Percentiles rank a stretch among this genome's conserved stretches.
These are phyloP conservation scores for Macrotis lagotis DNA, from an alignment of 2,113 vertebrate species.

Conservation along the genomic window DNA sequence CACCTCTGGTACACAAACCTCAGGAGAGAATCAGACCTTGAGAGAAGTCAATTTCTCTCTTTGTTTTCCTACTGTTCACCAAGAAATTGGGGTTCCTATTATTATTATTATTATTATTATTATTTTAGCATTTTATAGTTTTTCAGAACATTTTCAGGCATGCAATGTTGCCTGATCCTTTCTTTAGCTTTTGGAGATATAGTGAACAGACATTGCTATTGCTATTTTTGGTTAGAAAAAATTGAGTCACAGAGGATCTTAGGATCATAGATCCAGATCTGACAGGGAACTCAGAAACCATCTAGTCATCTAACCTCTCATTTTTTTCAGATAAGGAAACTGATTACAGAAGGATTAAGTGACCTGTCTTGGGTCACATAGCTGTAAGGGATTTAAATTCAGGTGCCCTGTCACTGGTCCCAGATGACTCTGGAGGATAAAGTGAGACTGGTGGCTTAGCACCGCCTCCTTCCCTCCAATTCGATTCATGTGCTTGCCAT, in stretches of 20 bases:
- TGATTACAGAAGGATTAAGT: neutral
- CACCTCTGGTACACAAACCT: neutral
- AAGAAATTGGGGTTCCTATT: neutral
- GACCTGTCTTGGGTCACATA: neutral
- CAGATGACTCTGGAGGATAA: too few species aligned
- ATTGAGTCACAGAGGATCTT: neutral
- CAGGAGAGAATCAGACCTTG: neutral
- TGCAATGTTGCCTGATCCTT: neutral
- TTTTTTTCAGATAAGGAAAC: neutral
- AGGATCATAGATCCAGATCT: neutral
- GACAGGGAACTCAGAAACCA: neutral
- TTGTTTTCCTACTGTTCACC: neutral
- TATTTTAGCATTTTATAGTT: neutral
- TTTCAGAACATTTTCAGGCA: neutral
- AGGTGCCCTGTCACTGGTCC: too few species aligned
- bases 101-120: neutral
- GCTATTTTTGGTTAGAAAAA: neutral
- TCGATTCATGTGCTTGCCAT: too few species aligned
- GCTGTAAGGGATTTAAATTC: neutral
- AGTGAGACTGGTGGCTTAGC: too few species aligned
- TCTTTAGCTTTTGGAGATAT: neutral
- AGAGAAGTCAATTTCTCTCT: neutral
- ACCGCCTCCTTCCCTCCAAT: too few species aligned
- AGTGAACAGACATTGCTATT: neutral
- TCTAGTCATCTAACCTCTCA: neutral